These are phyloP conservation scores for Tanypteryx hageni DNA, from an alignment of 2,888 invertebrate genomes.

Conservation along the genomic window DNA sequence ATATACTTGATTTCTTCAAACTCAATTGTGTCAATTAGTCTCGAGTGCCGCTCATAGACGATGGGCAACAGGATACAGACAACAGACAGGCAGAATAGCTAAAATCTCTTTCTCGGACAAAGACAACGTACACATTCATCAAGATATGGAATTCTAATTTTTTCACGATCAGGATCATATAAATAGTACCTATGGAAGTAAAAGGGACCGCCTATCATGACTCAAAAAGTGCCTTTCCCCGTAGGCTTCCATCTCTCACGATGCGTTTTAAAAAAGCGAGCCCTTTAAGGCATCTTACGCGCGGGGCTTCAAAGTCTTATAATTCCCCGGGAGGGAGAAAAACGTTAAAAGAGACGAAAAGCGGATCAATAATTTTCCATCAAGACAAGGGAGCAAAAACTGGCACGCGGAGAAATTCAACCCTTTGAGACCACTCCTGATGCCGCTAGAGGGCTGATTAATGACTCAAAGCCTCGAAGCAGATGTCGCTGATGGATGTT, in stretches of 20 bases:
- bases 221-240: not conserved
- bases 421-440: not conserved
- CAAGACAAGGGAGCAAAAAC: not conserved
- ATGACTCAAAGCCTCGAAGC: slow-evolving; percentile 42
- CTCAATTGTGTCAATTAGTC: no score
- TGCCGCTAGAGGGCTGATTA: slow-evolving; percentile 50
- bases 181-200: no score
- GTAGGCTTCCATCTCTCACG: not conserved
- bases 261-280: not conserved
- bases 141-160: no score
- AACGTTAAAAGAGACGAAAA: not conserved
- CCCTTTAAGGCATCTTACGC: not conserved
- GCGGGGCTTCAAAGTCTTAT: not conserved
- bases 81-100: no score
- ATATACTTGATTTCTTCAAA: no score
- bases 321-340: not conserved
- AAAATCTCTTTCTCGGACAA: no score
- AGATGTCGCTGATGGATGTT: slow-evolving; percentile 56
- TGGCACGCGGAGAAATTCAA: not conserved
- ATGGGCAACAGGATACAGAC: no score
- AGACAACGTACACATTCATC: no score
- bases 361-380: slow-evolving; percentile 27
- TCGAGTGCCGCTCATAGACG: no score
- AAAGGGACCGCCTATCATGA: no score
- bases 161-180: no score